Evolutionary conservation across 2,113 vertebrate genomes (phyloP), one percentile per base, ranked within the genome.

Genomic region (Etia nguti): DNA sequence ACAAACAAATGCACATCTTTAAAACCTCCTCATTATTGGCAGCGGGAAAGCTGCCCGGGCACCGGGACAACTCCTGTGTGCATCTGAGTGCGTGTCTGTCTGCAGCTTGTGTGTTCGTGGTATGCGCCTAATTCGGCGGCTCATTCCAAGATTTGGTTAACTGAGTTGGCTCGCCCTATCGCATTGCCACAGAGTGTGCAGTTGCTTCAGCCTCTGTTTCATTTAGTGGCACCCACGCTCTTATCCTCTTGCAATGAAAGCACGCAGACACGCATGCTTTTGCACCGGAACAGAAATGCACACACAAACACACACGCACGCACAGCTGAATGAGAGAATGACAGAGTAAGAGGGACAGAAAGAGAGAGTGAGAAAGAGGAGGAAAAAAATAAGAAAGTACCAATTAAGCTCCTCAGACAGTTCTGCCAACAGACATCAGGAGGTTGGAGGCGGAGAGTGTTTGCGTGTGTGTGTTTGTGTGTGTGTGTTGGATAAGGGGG

Each of bases 331-430:
- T 83, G 87, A 91, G 81, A 84, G 68, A 88, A 82, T 86, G 89
- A 84, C 77, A 86, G 52, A 90, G 89, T 89, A 59, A 77, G 80
- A 88, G 81, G 70, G 79, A 79, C 46, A 90, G 38, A 82, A 65
- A 82, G 81, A 85, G 79, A 48, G 86, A 86, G 59, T n/a, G 86
- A 55, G 82, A 85, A 84, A 85, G 57, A 85, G 87, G 88, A 85
- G 85, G 85, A 65, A 65, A 65, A 65, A 65, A 90, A 92, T 90
- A 86, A 91, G 88, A 94, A 93, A 92, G 88, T 89, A 90, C 92
- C 93, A 93, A 93, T 94, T 90, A 90, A 90, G 86, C 89, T 94
- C 86, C 90, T 93, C 88, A 90, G 88, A 94, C 92, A 57, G 62
- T 81, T 82, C 89, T 89, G 89, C 91, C 91, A 94, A 89, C 89